Base-by-base conservation (phyloP, 2,797 vertebrate species). In the Hirundo rustica region DNA sequence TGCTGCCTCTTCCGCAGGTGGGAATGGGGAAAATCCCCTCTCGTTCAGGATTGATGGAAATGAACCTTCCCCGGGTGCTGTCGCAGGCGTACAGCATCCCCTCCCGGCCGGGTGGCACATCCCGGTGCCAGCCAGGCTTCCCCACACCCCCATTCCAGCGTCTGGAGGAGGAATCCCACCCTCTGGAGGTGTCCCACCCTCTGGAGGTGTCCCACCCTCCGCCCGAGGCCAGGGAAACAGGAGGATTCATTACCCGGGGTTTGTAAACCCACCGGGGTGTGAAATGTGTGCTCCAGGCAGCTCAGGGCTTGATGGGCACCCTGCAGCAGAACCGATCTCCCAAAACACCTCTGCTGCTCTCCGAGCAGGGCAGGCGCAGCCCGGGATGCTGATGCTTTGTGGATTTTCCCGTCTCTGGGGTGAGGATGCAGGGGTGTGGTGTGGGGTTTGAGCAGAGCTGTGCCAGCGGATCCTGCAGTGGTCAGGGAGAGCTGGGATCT, bases 1-100 rank as follows among this genome's bases (percentile, higher is more conserved):
- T 98, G 98, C 97, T 98, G 97, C 90, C 75, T 97, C 23, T 98
- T 98, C 96, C 97, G 22, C 92, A 98, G 98, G 98, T 98, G 64
- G 93, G 95, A 13, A 40, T 1, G 72, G 72, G 47, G 5, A 36
- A 18, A 19, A 3, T 3, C 57, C 47, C 30, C 22, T n/a, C 67
- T 27, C 1, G 0, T 3, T 6, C 1, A 1, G 66, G 53, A 7
- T 67, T 55, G 16, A 2, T 20, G 23, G 50, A 4, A 50, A 34
- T 9, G 13, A 73, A 8, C 2, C 20, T 27, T 15, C 53, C 32
- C 8, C 0, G 0, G 36, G 2, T 7, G 32, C 64, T 79, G 51
- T 5, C 53, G 6, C 16, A 7, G 67, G 9, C 4, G 22, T 25
- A 19, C 65, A 67, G 65, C 36, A 40, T 7, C 25, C 42, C 10